Percentiles rank a stretch among this genome's conserved stretches.
phyloP scores from a whole-genome alignment of 1,140 invertebrate genomes.

The Mya arenaria region DNA sequence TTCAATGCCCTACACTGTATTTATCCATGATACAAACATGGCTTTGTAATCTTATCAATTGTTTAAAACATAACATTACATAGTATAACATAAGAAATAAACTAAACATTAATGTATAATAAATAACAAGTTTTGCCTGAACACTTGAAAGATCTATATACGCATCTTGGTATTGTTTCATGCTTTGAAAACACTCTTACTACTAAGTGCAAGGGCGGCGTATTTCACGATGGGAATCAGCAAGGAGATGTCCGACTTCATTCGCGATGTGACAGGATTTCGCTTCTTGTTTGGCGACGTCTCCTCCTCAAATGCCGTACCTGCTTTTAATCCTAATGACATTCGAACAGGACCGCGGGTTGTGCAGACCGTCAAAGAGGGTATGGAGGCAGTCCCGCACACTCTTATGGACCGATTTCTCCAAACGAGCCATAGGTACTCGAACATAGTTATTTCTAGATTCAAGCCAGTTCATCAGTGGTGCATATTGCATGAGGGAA shows the following conservation, averaged over 20 bases:
- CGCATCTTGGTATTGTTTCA: neutral
- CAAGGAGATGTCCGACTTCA: neutral
- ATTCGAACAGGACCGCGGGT: too few relatives aligned
- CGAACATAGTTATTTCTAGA: neutral
- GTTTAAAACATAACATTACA: neutral
- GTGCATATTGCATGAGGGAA: neutral
- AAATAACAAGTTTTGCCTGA: neutral
- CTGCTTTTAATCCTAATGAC: neutral
- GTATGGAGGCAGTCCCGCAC: constrained; percentile 17
- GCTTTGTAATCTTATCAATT: neutral
- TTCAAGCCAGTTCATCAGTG: neutral
- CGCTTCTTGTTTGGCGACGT: neutral
- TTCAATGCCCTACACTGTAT: neutral
- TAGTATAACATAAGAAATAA: neutral
- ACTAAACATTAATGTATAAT: too few relatives aligned
- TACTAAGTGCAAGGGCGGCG: neutral
- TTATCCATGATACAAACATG: neutral
- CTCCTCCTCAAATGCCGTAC: neutral
- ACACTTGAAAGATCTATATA: neutral
- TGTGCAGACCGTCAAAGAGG: neutral
- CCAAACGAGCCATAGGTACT: neutral
- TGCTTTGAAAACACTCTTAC: too few relatives aligned
- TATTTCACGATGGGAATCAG: constrained; percentile 9
- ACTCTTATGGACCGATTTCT: constrained; percentile 3
- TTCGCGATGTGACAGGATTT: neutral